A percentile compares a stretch with the other conserved stretches of the same genome.
These are phyloP conservation scores for Lophotis ruficrista DNA, from an alignment of 2,113 vertebrate species.

Conservation along the genomic window DNA sequence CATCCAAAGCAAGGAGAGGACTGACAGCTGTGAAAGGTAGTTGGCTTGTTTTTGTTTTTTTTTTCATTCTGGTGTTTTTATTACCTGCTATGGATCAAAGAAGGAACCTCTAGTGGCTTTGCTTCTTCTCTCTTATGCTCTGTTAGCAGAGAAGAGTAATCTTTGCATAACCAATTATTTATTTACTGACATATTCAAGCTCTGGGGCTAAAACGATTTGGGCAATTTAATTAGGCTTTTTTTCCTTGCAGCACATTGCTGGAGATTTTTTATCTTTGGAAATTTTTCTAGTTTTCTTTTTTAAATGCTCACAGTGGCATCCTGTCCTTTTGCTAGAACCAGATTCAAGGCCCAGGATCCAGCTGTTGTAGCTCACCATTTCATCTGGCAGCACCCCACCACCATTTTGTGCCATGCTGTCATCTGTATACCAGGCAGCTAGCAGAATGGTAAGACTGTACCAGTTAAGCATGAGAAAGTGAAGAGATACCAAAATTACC, in stretches of 20 bases:
- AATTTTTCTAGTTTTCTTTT: neutral
- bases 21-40: conserved; percentile 17
- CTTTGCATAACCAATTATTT: conserved; percentile 33
- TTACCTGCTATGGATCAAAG: conserved; percentile 6
- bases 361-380: neutral
- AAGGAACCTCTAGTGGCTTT: neutral
- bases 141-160: conserved; percentile 8
- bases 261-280: neutral
- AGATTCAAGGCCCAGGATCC: neutral
- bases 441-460: neutral
- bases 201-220: neutral
- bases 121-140: neutral
- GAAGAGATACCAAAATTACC: neutral
- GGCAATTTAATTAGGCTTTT: conserved; percentile 3
- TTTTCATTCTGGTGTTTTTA: neutral
- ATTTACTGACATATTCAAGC: conserved; percentile 33
- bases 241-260: neutral
- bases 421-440: neutral
- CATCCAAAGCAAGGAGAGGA: conserved; percentile 9
- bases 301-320: neutral
- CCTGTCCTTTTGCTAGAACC: neutral
- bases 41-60: neutral
- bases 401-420: neutral
- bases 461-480: neutral
- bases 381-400: too few species aligned